Percentiles rank a stretch among this genome's conserved stretches.
Evolutionary conservation across 2,888 invertebrate species (phyloP).

Genomic region (Nomada ruficornis): DNA sequence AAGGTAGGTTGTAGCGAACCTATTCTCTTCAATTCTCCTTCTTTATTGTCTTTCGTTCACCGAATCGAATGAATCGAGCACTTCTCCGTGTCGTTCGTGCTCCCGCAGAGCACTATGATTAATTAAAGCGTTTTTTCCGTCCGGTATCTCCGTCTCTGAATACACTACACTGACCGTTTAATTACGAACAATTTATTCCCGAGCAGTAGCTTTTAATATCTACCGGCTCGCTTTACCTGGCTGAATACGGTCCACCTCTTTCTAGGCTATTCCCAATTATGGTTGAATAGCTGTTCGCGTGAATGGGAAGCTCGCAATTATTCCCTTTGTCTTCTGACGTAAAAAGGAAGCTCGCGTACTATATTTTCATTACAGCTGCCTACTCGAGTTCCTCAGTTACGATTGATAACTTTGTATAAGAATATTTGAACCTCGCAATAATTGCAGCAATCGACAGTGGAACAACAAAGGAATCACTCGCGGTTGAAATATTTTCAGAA

Average conservation of each 20-base stretch:
- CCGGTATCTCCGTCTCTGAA: background rate
- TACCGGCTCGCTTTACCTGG: background rate
- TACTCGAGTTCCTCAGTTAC: background rate
- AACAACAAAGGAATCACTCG: no score
- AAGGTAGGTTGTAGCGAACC: constrained; percentile 49
- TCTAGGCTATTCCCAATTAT: no score
- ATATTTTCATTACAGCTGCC: background rate
- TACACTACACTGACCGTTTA: constrained; percentile 25
- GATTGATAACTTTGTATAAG: no score
- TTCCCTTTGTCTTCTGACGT: background rate
- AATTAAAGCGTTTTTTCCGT: constrained; percentile 40
- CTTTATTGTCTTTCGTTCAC: constrained; percentile 47
- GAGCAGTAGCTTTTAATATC: constrained; percentile 27
- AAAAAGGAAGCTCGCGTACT: no score
- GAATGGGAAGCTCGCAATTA: background rate
- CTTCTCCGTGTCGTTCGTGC: no score
- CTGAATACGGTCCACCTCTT: no score
- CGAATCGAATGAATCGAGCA: constrained; percentile 46
- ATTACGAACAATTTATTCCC: constrained; percentile 49
- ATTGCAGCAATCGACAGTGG: no score
- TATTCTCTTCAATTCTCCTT: constrained; percentile 29
- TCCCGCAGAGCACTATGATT: constrained; percentile 20
- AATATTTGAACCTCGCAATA: no score
- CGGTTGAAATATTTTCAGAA: background rate
- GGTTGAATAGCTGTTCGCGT: constrained; percentile 3